phyloP scores from a whole-genome alignment of 2,113 vertebrate genomes.

The Python bivittatus region DNA sequence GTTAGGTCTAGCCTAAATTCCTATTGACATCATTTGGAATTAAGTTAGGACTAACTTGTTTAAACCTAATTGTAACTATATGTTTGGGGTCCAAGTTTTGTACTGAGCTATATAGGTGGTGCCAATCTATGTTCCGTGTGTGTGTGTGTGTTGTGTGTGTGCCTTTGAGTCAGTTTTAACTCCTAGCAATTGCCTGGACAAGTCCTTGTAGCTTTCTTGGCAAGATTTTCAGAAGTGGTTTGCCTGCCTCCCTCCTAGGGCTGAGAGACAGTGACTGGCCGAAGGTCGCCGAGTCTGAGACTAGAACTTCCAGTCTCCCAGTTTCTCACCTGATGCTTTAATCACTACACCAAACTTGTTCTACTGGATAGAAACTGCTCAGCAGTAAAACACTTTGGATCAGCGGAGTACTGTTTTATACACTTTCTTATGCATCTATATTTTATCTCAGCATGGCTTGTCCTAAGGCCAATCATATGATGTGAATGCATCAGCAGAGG shows the following conservation, averaged over 20 bases:
- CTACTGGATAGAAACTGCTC: neutral
- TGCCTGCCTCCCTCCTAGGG: neutral
- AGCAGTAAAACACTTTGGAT: neutral
- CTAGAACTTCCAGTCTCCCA: neutral
- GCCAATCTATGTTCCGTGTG: no score
- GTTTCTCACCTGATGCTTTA: neutral
- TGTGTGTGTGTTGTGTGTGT: no score
- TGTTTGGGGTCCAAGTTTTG: no score
- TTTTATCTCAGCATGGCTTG: neutral
- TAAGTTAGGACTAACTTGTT: no score
- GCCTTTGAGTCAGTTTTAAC: no score
- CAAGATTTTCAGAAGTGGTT: neutral
- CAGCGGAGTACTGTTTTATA: no score
- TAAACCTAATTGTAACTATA: no score
- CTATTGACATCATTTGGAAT: no score
- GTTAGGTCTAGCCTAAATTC: no score
- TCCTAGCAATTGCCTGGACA: neutral
- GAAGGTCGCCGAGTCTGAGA: no score
- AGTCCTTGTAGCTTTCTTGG: neutral
- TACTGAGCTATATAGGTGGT: no score
- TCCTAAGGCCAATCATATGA: neutral
- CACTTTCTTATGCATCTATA: neutral
- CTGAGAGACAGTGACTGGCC: neutral
- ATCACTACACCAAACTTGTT: neutral
- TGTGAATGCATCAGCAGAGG: neutral